Evolutionary conservation across 2,797 vertebrate species (phyloP).

Genomic region (Phylloscopus collybita): DNA sequence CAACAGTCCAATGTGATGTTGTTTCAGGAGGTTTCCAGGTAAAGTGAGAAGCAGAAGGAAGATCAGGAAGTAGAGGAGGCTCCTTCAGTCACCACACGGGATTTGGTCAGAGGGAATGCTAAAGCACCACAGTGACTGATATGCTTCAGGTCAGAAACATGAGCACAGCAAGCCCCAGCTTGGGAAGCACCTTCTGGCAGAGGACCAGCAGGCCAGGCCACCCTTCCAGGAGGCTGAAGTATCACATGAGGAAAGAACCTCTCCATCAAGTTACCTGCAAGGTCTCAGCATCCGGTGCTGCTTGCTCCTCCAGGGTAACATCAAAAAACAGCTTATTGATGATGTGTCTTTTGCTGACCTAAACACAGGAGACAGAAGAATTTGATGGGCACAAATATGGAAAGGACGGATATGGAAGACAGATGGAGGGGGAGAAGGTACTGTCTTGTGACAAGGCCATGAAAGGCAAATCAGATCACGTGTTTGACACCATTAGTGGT

Average conservation of each 20-base stretch:
- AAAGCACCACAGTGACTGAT: background rate
- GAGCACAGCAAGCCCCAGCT: background rate
- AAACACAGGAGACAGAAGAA: slow-evolving; percentile 23
- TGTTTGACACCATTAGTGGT: background rate
- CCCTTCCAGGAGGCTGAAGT: background rate
- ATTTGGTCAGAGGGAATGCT: background rate
- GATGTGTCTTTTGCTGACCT: slow-evolving; percentile 92
- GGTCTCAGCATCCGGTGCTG: slow-evolving; percentile 83
- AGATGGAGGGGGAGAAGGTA: background rate
- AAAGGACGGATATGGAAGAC: background rate
- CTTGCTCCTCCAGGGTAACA: slow-evolving; percentile 83
- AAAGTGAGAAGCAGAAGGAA: background rate
- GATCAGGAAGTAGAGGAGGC: background rate
- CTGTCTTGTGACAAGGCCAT: background rate
- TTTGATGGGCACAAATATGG: background rate
- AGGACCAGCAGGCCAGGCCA: background rate
- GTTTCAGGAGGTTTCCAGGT: background rate
- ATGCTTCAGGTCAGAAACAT: background rate
- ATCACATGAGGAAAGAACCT: background rate
- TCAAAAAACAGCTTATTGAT: slow-evolving; percentile 95
- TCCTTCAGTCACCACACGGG: background rate
- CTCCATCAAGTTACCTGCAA: slow-evolving; percentile 83
- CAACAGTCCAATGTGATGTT: background rate
- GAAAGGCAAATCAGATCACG: background rate
- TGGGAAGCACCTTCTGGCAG: background rate